Evolutionary conservation across 2,797 vertebrate genomes (phyloP), one percentile per base, ranked within the genome.

Genomic region (Poecilia velifera): DNA sequence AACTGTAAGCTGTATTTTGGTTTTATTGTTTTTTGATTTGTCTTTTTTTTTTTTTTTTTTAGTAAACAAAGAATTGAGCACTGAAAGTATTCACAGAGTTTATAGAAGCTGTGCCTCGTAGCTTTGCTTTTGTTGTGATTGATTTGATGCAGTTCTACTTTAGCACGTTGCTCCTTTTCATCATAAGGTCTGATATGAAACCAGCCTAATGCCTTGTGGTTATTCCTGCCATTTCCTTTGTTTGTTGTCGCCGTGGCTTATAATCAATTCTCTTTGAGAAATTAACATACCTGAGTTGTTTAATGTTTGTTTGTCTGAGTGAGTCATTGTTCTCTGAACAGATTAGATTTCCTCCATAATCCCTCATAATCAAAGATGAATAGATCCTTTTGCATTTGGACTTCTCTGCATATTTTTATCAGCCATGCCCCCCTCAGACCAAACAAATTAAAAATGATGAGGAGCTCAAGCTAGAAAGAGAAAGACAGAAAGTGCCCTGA

Each of bases 341-440:
- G 88, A 94, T 93, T 90, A 90, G 80, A 92, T 91, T 92, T 92
- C 81, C 76, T 79, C 90, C 91, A 89, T 91, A 91, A 93, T 93
- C 88, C 77, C 81, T 90, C 91, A 88, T 91, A 91, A 93, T 93
- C 88, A 93, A 89, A 94, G 89, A 92, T 92, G 84, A 93, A 89
- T 85, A 72, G 81, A 91, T 90, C 43, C 20, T 73, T 89, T 85
- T 88, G 64, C 81, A 78, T 92, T 89, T 87, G 74, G 79, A 84
- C 80, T 86, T 80, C 82, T 84, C 71, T 55, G 74, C 77, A 80
- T 77, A 47, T 87, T 84, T 89, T 88, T 86, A 87, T 91, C 83
- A 89, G 82, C 74, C 77, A 47, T 79, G 5, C 53, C 20, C 72
- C 87, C 84, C 74, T 31, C 51, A 86, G 89, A 91, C 84, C 78